Evolutionary conservation across 2,113 vertebrate genomes (phyloP).

Genomic region (Lophotis ruficrista): DNA sequence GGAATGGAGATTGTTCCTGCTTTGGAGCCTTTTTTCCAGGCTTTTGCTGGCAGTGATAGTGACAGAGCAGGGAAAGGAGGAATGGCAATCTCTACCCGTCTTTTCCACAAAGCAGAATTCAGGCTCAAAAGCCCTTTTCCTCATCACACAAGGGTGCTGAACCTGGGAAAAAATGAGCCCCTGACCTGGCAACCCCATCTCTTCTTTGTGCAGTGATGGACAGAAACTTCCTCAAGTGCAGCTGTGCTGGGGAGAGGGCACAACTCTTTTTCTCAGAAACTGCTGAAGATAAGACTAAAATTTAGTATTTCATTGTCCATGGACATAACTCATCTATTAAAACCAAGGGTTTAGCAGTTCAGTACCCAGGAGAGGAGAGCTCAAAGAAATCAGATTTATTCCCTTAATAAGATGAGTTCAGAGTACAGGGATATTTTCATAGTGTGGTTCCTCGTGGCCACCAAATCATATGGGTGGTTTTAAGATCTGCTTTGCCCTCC

Average conservation of each 20-base stretch:
- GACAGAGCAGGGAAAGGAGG: neutral
- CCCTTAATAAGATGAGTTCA: constrained; percentile 19
- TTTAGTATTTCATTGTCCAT: neutral
- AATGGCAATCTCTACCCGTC: accelerated
- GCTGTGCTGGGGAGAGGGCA: neutral
- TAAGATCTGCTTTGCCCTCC: neutral
- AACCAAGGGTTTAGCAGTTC: neutral
- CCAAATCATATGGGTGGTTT: constrained; percentile 4
- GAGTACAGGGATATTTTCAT: neutral
- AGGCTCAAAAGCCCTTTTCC: neutral
- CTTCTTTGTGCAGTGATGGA: neutral
- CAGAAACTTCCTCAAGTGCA: neutral
- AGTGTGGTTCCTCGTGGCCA: neutral
- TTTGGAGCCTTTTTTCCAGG: neutral
- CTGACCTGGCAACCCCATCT: neutral
- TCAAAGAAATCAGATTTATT: constrained; percentile 53
- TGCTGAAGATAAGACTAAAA: constrained; percentile 3
- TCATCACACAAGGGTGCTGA: neutral
- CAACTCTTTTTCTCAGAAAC: neutral
- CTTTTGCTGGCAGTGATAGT: neutral
- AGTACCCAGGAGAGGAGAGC: neutral
- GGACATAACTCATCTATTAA: neutral
- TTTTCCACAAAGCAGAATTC: neutral
- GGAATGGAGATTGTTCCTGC: accelerated
- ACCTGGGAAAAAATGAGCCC: neutral